Conservation (phyloP, 2,797 vertebrate genomes). For the Micrastur ruficollis region DNA sequence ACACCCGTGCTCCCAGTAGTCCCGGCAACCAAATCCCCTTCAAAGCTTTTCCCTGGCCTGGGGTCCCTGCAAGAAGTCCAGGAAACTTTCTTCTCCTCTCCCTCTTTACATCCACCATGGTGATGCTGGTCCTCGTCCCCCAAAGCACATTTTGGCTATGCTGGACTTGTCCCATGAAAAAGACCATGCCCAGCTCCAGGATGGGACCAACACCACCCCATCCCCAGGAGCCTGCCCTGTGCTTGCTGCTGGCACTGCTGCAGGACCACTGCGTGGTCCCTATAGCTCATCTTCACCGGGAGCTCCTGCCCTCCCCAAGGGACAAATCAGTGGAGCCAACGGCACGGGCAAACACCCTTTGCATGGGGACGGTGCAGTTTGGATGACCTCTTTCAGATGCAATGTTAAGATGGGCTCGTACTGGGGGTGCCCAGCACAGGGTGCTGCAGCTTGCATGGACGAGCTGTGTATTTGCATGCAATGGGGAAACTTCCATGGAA, state of each 20-base stretch:
- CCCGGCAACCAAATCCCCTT: background rate
- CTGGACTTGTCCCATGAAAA: background rate
- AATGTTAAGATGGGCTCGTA: background rate
- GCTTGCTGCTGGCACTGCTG: background rate
- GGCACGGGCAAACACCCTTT: background rate
- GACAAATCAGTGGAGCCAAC: background rate
- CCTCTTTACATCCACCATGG: background rate
- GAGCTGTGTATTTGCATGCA: rapidly evolving
- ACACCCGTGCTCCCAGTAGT: rapidly evolving
- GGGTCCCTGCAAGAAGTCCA: background rate
- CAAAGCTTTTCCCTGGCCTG: background rate
- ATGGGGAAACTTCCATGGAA: background rate
- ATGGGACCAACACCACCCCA: background rate
- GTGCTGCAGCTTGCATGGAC: background rate
- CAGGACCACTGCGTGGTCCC: rapidly evolving
- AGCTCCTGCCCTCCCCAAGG: background rate
- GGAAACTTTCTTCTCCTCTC: background rate
- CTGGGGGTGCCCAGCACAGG: too few relatives aligned
- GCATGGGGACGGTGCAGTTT: background rate
- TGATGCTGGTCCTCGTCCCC: background rate
- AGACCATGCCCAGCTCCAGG: background rate
- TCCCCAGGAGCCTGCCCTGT: background rate
- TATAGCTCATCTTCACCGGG: background rate
- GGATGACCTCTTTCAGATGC: background rate
- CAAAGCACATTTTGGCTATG: background rate